These are phyloP conservation scores for Enteromius unitaeniatus DNA, from an alignment of 2,797 vertebrate genomes.

Conservation along the genomic window DNA sequence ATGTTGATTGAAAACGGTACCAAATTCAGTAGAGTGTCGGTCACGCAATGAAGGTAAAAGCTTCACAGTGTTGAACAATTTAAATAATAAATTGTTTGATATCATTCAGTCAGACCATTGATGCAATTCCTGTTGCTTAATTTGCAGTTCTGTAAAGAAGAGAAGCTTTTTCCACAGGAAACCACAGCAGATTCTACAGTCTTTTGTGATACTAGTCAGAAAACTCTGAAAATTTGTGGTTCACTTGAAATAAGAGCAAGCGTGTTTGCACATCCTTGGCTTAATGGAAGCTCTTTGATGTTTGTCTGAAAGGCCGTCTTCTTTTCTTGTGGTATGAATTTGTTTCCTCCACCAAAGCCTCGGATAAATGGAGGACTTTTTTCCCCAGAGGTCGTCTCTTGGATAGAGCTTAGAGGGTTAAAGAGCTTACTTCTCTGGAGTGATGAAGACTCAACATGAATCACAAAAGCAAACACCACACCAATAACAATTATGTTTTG, in stretches of 20 bases:
- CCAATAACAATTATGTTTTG: constrained; percentile 17
- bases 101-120: constrained; percentile 6
- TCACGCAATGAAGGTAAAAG: background rate
- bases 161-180: constrained; percentile 27
- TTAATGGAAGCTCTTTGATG: constrained; percentile 51
- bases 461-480: constrained; percentile 55
- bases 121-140: constrained; percentile 9
- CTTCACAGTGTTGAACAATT: background rate
- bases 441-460: constrained; percentile 52
- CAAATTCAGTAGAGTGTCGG: background rate
- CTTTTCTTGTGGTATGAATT: constrained; percentile 37
- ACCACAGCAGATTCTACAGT: background rate
- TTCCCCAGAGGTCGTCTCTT: constrained; percentile 10
- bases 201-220: background rate
- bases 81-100: constrained; percentile 10
- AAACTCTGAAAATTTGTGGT: background rate
- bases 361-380: constrained; percentile 46
- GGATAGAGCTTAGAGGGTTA: constrained; percentile 28
- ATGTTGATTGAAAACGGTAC: constrained; percentile 25
- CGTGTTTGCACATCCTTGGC: constrained; percentile 38
- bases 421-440: constrained; percentile 46
- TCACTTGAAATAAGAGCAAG: constrained; percentile 35
- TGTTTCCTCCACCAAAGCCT: constrained; percentile 51
- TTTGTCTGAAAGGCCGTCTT: constrained; percentile 40
- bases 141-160: constrained; percentile 23